Conservation (phyloP, 2,797 vertebrate genomes). For the Momotus momota region DNA sequence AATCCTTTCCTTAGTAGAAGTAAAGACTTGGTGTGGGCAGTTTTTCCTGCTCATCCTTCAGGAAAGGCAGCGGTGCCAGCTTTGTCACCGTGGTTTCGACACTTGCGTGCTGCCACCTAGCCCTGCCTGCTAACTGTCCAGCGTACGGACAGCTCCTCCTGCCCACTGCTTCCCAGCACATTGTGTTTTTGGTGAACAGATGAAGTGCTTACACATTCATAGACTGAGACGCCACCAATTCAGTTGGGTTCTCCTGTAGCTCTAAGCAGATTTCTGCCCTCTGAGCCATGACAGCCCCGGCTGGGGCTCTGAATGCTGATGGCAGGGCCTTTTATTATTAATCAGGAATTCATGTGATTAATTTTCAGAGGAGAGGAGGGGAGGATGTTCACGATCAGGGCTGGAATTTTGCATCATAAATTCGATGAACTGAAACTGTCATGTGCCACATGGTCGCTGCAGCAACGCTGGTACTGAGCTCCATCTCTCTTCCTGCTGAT, state of each 20-base stretch:
- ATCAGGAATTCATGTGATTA: conserved; percentile 81
- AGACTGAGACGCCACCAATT: conserved; percentile 85
- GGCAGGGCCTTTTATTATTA: conserved; percentile 79
- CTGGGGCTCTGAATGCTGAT: conserved; percentile 83
- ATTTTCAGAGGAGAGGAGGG: conserved; percentile 74
- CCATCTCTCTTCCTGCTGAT: neutral
- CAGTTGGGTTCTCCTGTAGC: conserved; percentile 81
- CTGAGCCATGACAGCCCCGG: conserved; percentile 81
- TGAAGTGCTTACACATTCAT: conserved; percentile 87
- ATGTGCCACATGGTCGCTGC: neutral
- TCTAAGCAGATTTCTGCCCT: conserved; percentile 85
- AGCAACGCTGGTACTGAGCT: neutral
- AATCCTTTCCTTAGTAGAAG: neutral
- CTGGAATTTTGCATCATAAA: conserved; percentile 74
- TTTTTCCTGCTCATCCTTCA: neutral
- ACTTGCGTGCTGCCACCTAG: conserved; percentile 27
- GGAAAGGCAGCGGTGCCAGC: neutral
- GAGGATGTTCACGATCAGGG: conserved; percentile 68
- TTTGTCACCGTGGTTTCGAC: neutral
- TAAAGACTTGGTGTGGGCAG: neutral
- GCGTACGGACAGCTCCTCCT: neutral
- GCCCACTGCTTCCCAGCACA: conserved; percentile 28
- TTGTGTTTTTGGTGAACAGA: conserved; percentile 74
- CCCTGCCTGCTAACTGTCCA: neutral
- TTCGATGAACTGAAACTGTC: conserved; percentile 74